phyloP scores from a whole-genome alignment of 2,888 invertebrate genomes.

The Tolmerus cingulatus region DNA sequence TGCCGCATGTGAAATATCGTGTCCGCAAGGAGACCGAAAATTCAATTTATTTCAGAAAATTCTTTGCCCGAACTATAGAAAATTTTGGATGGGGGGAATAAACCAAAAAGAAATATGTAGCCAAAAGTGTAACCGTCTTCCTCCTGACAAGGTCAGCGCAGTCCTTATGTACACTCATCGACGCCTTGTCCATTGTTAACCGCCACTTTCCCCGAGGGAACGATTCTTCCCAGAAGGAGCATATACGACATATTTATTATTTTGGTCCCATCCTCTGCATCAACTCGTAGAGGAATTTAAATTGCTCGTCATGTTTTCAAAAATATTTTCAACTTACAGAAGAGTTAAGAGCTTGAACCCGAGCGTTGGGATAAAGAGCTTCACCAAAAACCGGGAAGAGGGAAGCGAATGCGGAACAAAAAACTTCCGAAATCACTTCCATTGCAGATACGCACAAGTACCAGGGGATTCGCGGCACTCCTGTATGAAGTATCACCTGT shows the following conservation, averaged over 20 bases:
- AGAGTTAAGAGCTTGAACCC: background rate
- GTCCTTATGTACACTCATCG: background rate
- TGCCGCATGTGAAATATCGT: slow-evolving; percentile 25
- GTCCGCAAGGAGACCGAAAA: slow-evolving; percentile 11
- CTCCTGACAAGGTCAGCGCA: background rate
- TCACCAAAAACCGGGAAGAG: background rate
- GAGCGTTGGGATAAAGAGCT: background rate
- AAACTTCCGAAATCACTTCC: background rate
- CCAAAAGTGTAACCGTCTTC: background rate
- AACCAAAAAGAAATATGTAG: background rate
- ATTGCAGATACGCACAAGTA: background rate
- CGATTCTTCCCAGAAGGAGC: background rate
- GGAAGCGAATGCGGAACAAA: background rate
- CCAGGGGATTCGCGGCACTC: background rate
- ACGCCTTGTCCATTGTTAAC: background rate
- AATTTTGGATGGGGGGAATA: background rate
- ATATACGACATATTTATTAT: background rate
- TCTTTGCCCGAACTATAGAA: background rate
- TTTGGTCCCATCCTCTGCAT: background rate
- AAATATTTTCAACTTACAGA: background rate
- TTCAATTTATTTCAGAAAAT: slow-evolving; percentile 26
- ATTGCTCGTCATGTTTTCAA: background rate
- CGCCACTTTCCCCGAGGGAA: background rate
- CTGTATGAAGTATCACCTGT: slow-evolving; percentile 16
- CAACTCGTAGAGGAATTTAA: background rate